Base-by-base conservation (phyloP, 2,113 vertebrate species). In the Fregetta grallaria region DNA sequence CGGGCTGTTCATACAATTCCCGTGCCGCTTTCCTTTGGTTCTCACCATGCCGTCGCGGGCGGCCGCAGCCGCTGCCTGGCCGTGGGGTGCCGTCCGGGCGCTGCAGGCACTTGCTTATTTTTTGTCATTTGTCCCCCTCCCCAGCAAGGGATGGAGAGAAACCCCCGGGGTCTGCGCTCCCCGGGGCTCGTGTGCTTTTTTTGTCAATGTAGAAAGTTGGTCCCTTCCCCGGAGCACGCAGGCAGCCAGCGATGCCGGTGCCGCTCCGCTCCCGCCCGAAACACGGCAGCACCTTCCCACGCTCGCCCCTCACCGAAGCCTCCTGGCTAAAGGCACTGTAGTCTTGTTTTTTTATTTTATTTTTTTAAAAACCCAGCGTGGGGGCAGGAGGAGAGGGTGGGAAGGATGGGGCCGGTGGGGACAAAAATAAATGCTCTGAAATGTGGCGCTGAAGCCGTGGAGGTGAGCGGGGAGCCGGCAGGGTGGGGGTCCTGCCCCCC, bases 41-140 rank as follows among this genome's bases (percentile, higher is more conserved):
- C 63, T 76, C 90, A 6, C 68, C 18, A 44, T 91, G 92, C 82
- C 34, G 1, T 26, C 13, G 18, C 11, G 15, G 56, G 56, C 25
- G 15, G 79, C 79, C 14, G 14, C 45, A 29, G 80, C 55, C 47
- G 19, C 58, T 23, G 55, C 80, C 53, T 7, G 71, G 52, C 50
- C 11, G 3, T 15, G 52, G 36, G 62, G 32, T 20, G 42, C 62
- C 26, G 5, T 10, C 26, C 13, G 34, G 86, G 81, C 2, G 55
- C 90, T 78, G 91, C 82, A 87, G 94, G 91, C 91, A 93, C 81
- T 92, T 95, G 76, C 52, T 92, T 34, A 20, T 17, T 53, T 58
- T 56, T 42, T 40, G 42, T 44, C 40, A 5, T 44, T 50, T 1
- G 1, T 8, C 26, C 63, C 81, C 58, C 14, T 66, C 40, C 90